A percentile compares a stretch with the other conserved stretches of the same genome.
Conservation (phyloP, 2,888 invertebrate genomes). For the Orthonychiurus folsomi region DNA sequence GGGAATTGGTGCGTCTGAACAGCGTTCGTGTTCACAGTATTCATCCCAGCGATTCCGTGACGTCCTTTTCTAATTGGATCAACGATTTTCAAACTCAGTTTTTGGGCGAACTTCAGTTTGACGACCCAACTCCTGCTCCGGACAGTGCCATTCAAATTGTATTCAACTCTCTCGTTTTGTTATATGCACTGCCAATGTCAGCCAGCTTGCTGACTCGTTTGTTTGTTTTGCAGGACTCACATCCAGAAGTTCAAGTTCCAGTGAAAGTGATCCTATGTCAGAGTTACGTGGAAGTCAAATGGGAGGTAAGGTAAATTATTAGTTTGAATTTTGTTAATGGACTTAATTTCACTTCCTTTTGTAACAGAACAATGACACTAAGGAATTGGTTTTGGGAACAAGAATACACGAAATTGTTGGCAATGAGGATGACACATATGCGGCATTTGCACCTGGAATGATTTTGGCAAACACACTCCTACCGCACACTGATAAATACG, state of each 20-base stretch:
- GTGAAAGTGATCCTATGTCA: slow-evolving; percentile 29
- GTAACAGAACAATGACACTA: too few relatives aligned
- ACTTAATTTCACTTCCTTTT: too few relatives aligned
- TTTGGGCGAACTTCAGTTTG: too few relatives aligned
- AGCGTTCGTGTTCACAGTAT: slow-evolving; percentile 30
- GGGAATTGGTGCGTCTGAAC: slow-evolving; percentile 34
- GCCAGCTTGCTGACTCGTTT: too few relatives aligned
- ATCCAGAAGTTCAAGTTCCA: slow-evolving; percentile 22
- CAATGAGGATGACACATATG: not conserved
- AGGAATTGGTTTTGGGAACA: not conserved
- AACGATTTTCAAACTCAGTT: slow-evolving; percentile 16
- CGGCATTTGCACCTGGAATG: not conserved
- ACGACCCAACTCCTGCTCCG: too few relatives aligned
- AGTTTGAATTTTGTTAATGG: too few relatives aligned
- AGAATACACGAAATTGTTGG: not conserved
- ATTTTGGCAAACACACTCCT: not conserved
- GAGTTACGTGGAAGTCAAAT: slow-evolving; percentile 25
- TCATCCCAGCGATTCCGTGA: slow-evolving; percentile 21
- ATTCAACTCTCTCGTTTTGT: too few relatives aligned
- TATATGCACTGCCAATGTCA: too few relatives aligned
- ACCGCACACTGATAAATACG: not conserved
- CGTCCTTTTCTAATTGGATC: slow-evolving; percentile 20
- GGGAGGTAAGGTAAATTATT: slow-evolving; percentile 32
- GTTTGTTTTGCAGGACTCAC: not conserved
- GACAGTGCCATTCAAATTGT: too few relatives aligned